Base-by-base conservation (phyloP, 2,797 vertebrate genomes). In the Manis crassicaudata region DNA sequence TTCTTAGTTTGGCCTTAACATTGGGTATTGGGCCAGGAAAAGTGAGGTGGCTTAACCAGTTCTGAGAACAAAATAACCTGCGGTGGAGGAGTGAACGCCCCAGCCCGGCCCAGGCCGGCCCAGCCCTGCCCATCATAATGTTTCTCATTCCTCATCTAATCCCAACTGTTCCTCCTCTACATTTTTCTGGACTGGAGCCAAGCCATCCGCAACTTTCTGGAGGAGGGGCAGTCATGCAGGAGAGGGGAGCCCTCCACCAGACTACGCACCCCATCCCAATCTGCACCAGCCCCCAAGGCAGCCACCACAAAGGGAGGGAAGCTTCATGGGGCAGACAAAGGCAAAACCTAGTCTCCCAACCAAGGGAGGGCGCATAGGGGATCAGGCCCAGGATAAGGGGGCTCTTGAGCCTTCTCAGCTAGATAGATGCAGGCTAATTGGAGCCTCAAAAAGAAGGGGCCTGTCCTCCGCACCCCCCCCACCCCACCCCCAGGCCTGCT, bases 241-340 rank as follows among this genome's bases (percentile, higher is more conserved):
- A 68, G 5, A 77, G 35, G 17, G 56, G 35, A 32, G 7, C 10
- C 14, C 50, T 32, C 18, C 37, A 40, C 50, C 14, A 23, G n/a
- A 16, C 25, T 27, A 81, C 13, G 12, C 46, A 46, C 10, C 17
- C n/a, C 46, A 50, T 12, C 17, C 11, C 50, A 23, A 85, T 52
- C n/a, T 80, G 84, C 43, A 94, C 20, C 35, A 20, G 50, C 40
- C 27, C 73, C 79, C 52, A 50, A 40, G 25, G 40, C 52, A 70
- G 60, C 37, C 73, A 54, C 52, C 67, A 86, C 95, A 93, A 93
- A 94, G 52, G 46, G 21, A 88, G 14, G 46, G 21, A 88, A 11
- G 62, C 52, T 37, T n/a, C 85, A n/a, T 17, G 65, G 56, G 40
- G 87, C 56, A 60, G 82, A 80, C 43, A 79, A 65, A 56, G 9